Evolutionary conservation across 2,797 vertebrate species (phyloP), one percentile per base, ranked within the genome.

Genomic region (Phoxinus dragarum): DNA sequence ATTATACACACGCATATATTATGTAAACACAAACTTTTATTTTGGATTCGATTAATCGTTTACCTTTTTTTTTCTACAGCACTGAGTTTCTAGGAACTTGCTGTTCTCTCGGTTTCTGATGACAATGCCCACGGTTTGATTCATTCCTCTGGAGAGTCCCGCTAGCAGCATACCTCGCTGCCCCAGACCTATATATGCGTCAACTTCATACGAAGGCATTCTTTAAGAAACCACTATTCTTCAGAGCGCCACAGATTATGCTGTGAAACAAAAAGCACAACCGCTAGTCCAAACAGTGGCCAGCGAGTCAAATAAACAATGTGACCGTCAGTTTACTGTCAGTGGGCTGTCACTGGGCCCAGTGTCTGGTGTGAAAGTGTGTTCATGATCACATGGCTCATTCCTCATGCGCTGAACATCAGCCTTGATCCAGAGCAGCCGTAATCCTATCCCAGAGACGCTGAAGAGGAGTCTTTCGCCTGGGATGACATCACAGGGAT

Each of bases 401-500:
- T 86, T 73, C 78, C 67, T 78, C 72, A 78, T 73, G 77, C 44
- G 66, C 75, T 47, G 61, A 82, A 69, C 84, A 61, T 73, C 52
- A 67, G 87, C 59, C 83, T 81, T 38, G 40, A 83, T 73, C 31
- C 89, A 88, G 74, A 40, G 86, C 89, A 83, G 89, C 88, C 49
- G 86, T 94, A 95, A 94, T 94, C 92, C 89, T 87, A 84, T 91
- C 80, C 91, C 84, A 88, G 52, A 74, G 86, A 83, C 52, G 82
- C 90, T 86, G 86, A 92, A 86, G 90, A 90, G 89, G 68, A 88
- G 89, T 89, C 88, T 89, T 89, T 91, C 88, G 89, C 88, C 88
- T 89, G 54, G 36, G 56, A 89, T 94, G 93, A 93, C 93, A 88
- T 94, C 94, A 94, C 89, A 75, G 89, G 88, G 89, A 84, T 90